Conservation (phyloP, 2,113 vertebrate species). For the Raja brachyura region DNA sequence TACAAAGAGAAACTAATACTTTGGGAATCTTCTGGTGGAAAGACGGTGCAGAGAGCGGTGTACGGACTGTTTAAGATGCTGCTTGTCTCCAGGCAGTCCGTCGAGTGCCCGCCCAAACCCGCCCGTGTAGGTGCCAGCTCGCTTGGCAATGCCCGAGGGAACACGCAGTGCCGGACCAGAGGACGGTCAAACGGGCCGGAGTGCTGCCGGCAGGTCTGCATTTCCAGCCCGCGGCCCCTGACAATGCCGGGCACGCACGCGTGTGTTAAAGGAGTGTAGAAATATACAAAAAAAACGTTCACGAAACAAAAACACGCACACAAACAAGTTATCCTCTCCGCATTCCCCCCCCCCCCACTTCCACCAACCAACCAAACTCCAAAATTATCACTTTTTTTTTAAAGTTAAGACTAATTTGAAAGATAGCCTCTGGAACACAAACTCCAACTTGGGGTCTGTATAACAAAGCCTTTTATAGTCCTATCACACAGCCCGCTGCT, state of each 20-base stretch:
- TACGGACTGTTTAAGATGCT: not conserved
- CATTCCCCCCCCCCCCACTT: not conserved
- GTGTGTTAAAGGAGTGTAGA: not conserved
- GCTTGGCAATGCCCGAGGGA: not conserved
- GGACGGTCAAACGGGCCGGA: not conserved
- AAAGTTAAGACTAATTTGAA: not conserved
- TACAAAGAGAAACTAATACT: not conserved
- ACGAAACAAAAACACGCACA: not conserved
- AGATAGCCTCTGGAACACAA: conserved; percentile 6
- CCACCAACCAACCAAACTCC: not conserved
- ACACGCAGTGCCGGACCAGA: not conserved
- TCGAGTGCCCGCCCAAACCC: not conserved
- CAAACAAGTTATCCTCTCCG: not conserved
- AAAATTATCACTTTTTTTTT: not conserved
- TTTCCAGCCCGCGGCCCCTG: not conserved
- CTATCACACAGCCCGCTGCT: not conserved
- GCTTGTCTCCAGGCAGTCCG: not conserved
- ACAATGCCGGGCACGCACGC: too few species aligned
- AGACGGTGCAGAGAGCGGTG: not conserved
- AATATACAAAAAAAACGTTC: not conserved
- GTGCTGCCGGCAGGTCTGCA: not conserved
- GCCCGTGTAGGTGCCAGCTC: not conserved
- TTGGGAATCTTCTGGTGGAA: conserved; percentile 16
- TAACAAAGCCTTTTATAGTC: not conserved
- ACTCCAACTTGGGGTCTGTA: not conserved